Percentiles rank a stretch among this genome's conserved stretches.
Conservation (phyloP, 1,140 invertebrate species). For the Mycetomoellerius zeteki region DNA sequence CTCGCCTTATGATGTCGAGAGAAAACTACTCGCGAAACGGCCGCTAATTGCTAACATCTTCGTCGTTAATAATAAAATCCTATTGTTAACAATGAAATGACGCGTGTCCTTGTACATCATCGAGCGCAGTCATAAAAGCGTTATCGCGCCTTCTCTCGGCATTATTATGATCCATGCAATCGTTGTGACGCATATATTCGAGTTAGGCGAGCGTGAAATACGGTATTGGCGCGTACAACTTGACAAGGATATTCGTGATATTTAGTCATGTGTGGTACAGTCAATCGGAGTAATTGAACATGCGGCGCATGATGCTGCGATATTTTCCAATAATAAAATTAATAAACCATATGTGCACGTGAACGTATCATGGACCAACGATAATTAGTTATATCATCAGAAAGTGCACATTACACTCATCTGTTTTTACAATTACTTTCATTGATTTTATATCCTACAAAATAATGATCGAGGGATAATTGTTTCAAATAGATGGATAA, state of each 20-base stretch:
- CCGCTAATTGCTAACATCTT: conserved; percentile 21
- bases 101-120: not conserved
- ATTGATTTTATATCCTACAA: not conserved
- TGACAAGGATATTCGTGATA: conserved; percentile 28
- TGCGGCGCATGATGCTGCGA: not conserved
- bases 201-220: conserved; percentile 37
- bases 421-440: conserved; percentile 1
- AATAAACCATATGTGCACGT: conserved; percentile 17
- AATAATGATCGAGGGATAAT: not conserved
- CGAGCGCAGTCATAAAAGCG: conserved; percentile 1
- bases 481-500: not conserved
- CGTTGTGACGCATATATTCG: conserved; percentile 13
- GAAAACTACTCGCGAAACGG: not conserved
- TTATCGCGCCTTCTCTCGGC: not conserved
- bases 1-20: not conserved
- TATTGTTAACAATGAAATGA: conserved; percentile 2
- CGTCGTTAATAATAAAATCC: conserved; percentile 19
- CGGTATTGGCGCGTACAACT: conserved; percentile 24
- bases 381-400: conserved; percentile 21
- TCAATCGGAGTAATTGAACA: conserved; percentile 31
- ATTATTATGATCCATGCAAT: conserved; percentile 21
- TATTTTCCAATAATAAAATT: conserved; percentile 45
- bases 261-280: not conserved
- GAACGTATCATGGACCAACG: conserved; percentile 10
- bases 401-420: not conserved